Evolutionary conservation across 2,797 vertebrate genomes (phyloP).

Genomic region (Girardinus metallicus): DNA sequence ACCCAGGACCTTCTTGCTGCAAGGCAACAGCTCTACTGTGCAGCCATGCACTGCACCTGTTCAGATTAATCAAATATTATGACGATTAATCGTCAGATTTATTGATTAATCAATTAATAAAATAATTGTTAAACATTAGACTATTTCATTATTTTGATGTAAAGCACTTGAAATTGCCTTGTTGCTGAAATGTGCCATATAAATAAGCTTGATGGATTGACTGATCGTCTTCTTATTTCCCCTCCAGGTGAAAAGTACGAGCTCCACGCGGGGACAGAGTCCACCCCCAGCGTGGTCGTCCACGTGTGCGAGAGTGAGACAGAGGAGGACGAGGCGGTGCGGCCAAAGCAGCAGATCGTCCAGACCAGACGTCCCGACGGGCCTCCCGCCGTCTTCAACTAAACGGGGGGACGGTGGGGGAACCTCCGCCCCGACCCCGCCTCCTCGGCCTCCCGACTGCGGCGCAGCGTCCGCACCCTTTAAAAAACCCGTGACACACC

Average conservation of each 20-base stretch:
- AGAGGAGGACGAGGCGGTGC: conserved; percentile 89
- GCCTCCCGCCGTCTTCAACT: conserved; percentile 81
- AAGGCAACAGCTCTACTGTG: no score
- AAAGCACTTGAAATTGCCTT: no score
- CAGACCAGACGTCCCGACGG: conserved; percentile 93
- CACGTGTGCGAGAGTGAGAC: conserved; percentile 95
- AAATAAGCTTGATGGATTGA: no score
- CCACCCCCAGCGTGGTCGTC: conserved; percentile 96
- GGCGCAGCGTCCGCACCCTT: conserved; percentile 61
- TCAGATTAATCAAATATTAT: no score
- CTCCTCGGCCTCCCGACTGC: conserved; percentile 19
- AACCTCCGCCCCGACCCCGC: neutral
- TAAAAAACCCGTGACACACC: conserved; percentile 68
- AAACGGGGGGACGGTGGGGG: conserved; percentile 48
- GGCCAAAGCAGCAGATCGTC: conserved; percentile 92
- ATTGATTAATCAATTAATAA: no score
- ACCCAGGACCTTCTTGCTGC: no score
- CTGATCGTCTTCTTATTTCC: neutral
- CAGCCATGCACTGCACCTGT: no score
- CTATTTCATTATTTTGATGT: no score
- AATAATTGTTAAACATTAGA: no score
- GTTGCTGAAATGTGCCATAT: no score
- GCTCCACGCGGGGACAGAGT: conserved; percentile 96
- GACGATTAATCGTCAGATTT: no score
- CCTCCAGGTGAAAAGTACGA: conserved; percentile 93